A percentile compares a stretch with the other conserved stretches of the same genome.
These are phyloP conservation scores for Corythoichthys intestinalis DNA, from an alignment of 2,113 vertebrate species.

Conservation along the genomic window DNA sequence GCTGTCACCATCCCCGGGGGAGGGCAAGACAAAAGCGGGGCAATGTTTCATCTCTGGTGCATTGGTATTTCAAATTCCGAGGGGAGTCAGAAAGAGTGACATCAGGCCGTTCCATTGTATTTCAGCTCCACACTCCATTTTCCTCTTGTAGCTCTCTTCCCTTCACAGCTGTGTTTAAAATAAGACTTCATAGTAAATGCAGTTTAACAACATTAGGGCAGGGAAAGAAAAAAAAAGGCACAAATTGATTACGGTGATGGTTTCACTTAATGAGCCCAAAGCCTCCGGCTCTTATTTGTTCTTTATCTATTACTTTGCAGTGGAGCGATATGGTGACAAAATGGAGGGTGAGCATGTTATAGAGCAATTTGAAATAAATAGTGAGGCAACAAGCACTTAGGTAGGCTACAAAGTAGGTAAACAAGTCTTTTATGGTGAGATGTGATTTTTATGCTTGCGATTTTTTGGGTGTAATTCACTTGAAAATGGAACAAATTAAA, in stretches of 20 bases:
- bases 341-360: slow-evolving; percentile 25
- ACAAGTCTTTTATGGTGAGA: too few relatives aligned
- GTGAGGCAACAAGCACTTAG: not conserved
- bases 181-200: slow-evolving; percentile 51
- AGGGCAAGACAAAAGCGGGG: slow-evolving; percentile 63
- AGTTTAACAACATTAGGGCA: slow-evolving; percentile 51
- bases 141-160: slow-evolving; percentile 14
- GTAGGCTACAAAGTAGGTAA: not conserved
- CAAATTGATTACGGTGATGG: slow-evolving; percentile 62
- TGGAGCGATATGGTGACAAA: slow-evolving; percentile 54
- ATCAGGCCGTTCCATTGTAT: slow-evolving; percentile 39
- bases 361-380: slow-evolving; percentile 5
- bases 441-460: too few relatives aligned
- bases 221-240: slow-evolving; percentile 20
- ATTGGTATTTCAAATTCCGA: slow-evolving; percentile 65
- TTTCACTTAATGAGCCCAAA: slow-evolving; percentile 69
- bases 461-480: too few relatives aligned
- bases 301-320: slow-evolving; percentile 62
- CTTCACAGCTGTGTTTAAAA: slow-evolving; percentile 53
- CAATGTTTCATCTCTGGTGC: slow-evolving; percentile 63
- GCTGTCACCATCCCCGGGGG: slow-evolving; percentile 63
- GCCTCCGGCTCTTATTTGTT: slow-evolving; percentile 53
- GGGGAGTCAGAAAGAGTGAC: slow-evolving; percentile 53
- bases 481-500: too few relatives aligned
- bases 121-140: slow-evolving; percentile 36